Evolutionary conservation across 2,888 invertebrate genomes (phyloP).

Genomic region (Diadromus collaris): DNA sequence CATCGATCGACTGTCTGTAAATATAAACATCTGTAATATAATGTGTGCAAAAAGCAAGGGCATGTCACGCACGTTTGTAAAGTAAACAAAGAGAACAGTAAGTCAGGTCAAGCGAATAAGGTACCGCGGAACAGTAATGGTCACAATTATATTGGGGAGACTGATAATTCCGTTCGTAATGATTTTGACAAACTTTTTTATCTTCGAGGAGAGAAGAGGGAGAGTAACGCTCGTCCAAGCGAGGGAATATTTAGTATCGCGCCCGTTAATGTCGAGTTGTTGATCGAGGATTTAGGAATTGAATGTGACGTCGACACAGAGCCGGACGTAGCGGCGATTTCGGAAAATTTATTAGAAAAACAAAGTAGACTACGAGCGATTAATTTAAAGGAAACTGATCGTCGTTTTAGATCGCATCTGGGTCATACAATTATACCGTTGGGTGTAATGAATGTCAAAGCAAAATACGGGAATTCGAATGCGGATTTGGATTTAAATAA

Average conservation of each 20-base stretch:
- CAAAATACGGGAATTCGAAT: too few species aligned
- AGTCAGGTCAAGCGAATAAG: background rate
- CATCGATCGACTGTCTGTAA: too few species aligned
- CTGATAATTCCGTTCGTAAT: background rate
- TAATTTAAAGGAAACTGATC: background rate
- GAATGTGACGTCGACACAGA: conserved; percentile 59
- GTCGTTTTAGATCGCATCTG: conserved; percentile 45
- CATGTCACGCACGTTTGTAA: conserved; percentile 11
- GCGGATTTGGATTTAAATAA: too few species aligned
- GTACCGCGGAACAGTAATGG: background rate
- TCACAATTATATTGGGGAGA: conserved; percentile 12
- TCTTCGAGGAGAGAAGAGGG: background rate
- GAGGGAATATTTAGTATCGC: conserved; percentile 39
- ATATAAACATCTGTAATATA: conserved; percentile 24
- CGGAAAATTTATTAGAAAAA: conserved; percentile 12
- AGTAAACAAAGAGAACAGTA: background rate
- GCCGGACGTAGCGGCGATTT: conserved; percentile 57
- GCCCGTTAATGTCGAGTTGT: conserved; percentile 21
- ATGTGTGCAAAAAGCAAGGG: conserved; percentile 8
- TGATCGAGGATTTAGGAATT: conserved; percentile 12
- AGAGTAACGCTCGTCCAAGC: background rate
- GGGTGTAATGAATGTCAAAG: too few species aligned
- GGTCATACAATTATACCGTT: conserved; percentile 46
- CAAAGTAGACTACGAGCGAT: background rate
- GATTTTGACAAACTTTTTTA: background rate